Percentiles rank a stretch among this genome's conserved stretches.
These are phyloP conservation scores for Panthera leo DNA, from an alignment of 2,113 vertebrate species.

Conservation along the genomic window DNA sequence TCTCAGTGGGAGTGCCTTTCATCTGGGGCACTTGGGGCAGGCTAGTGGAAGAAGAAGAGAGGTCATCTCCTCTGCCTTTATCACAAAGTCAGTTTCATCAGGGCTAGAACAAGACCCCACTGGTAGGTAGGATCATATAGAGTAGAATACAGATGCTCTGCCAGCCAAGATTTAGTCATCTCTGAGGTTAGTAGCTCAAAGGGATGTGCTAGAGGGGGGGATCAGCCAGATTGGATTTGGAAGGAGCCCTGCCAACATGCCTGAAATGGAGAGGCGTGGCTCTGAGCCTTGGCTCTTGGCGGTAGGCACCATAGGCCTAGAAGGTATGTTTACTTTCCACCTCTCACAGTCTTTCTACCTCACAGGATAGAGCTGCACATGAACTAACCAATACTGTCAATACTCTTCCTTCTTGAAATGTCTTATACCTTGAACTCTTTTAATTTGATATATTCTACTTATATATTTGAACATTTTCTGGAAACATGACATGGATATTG, in stretches of 20 bases:
- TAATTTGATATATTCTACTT: background rate
- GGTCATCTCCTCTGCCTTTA: background rate
- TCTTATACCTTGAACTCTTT: background rate
- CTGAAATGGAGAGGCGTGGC: background rate
- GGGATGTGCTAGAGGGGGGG: background rate
- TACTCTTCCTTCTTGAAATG: background rate
- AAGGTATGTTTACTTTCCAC: background rate
- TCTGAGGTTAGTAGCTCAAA: background rate
- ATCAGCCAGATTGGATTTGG: background rate
- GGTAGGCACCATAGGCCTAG: background rate
- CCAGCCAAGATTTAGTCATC: background rate
- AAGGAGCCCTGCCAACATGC: background rate
- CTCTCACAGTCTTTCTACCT: background rate
- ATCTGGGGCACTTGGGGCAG: background rate
- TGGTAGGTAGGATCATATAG: background rate
- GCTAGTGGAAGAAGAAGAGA: background rate
- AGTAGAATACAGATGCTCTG: background rate
- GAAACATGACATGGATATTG: background rate
- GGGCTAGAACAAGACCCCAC: background rate
- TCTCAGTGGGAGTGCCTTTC: background rate
- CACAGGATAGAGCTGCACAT: background rate
- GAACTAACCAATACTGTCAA: background rate
- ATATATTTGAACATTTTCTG: conserved; percentile 45
- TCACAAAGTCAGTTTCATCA: background rate
- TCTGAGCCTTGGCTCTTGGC: background rate